These are phyloP conservation scores for Noctua fimbriata DNA, from an alignment of 2,888 invertebrate species.

Conservation along the genomic window DNA sequence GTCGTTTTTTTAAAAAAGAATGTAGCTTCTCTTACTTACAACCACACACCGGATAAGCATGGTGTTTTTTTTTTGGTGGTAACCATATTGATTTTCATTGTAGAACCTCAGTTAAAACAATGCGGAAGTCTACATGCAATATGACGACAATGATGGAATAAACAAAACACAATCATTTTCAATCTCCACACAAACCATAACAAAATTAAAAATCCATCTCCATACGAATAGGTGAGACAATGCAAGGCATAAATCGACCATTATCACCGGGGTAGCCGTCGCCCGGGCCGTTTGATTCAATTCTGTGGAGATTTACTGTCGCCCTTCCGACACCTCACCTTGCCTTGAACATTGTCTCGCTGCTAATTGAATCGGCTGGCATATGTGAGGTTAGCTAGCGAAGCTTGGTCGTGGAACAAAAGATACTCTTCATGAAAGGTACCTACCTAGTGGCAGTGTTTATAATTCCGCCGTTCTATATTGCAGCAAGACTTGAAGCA, in stretches of 20 bases:
- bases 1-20: not conserved
- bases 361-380: slow-evolving; percentile 54
- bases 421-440: slow-evolving; percentile 13
- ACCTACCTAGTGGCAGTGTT: slow-evolving; percentile 4
- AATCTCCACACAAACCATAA: slow-evolving; percentile 8
- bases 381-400: slow-evolving; percentile 41
- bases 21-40: too few species aligned
- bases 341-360: slow-evolving; percentile 54
- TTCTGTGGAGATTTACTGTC: slow-evolving; percentile 80
- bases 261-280: slow-evolving; percentile 82
- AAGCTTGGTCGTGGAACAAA: slow-evolving; percentile 26
- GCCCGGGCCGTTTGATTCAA: slow-evolving; percentile 85
- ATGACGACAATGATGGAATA: not conserved
- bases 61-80: not conserved
- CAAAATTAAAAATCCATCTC: slow-evolving; percentile 55
- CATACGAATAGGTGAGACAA: slow-evolving; percentile 73
- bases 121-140: not conserved
- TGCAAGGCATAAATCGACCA: slow-evolving; percentile 82
- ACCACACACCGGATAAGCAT: not conserved
- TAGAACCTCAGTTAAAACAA: not conserved
- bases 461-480: slow-evolving; percentile 16
- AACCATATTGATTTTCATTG: not conserved
- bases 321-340: slow-evolving; percentile 68
- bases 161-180: not conserved
- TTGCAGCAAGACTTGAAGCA: not conserved